These are phyloP conservation scores for Plebejus argus DNA, from an alignment of 2,888 invertebrate species.

Conservation along the genomic window DNA sequence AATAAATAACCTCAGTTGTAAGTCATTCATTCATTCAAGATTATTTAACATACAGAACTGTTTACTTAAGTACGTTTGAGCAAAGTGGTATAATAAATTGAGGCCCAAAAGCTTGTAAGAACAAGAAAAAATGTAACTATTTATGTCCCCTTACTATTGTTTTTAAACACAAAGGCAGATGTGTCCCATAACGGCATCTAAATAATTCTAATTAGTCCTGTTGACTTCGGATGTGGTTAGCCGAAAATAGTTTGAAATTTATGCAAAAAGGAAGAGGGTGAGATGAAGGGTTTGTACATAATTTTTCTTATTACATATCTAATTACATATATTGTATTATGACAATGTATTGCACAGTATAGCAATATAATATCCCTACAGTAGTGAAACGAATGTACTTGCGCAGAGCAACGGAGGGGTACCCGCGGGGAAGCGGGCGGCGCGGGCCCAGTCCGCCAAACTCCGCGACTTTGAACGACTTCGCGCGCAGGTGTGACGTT, in stretches of 20 bases:
- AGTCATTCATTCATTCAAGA: too few species aligned
- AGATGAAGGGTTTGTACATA: not conserved
- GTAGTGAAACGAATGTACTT: too few species aligned
- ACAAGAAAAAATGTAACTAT: not conserved
- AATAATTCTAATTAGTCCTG: conserved; percentile 29
- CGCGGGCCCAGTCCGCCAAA: too few species aligned
- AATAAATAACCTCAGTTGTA: too few species aligned
- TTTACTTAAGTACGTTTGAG: not conserved
- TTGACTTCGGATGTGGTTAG: conserved; percentile 13
- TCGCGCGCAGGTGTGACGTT: too few species aligned
- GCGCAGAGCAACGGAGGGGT: too few species aligned
- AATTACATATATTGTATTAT: too few species aligned
- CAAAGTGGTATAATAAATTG: conserved; percentile 7
- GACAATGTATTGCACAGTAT: too few species aligned
- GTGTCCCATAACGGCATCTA: not conserved
- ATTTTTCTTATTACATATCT: too few species aligned
- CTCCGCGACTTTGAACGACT: too few species aligned
- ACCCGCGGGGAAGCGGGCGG: too few species aligned
- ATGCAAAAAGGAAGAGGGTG: not conserved
- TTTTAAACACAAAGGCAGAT: conserved; percentile 17
- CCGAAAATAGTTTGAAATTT: conserved; percentile 23
- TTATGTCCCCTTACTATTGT: conserved; percentile 2
- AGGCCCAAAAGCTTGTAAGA: not conserved
- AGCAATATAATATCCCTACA: too few species aligned
- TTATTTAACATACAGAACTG: not conserved